Evolutionary conservation across 1,140 invertebrate genomes (phyloP).

Genomic region (Spodoptera frugiperda): DNA sequence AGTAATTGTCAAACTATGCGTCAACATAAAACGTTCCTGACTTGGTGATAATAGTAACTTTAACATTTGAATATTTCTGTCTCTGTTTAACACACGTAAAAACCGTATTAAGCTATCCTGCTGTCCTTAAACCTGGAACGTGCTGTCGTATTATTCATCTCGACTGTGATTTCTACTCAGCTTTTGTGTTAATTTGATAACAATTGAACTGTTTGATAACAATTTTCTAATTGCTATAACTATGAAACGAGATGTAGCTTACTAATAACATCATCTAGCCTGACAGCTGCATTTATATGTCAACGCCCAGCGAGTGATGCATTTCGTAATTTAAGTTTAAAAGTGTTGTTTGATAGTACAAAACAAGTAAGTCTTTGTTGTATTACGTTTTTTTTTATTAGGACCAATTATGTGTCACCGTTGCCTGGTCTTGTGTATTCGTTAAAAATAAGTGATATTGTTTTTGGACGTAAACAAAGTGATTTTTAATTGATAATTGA

Average conservation of each 20-base stretch:
- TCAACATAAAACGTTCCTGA: slow-evolving; percentile 13
- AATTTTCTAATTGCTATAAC: slow-evolving; percentile 50
- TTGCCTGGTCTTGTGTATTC: neutral
- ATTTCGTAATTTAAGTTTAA: slow-evolving; percentile 53
- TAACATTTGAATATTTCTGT: neutral
- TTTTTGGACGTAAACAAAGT: neutral
- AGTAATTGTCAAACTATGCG: slow-evolving; percentile 37
- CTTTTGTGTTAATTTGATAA: slow-evolving; percentile 53
- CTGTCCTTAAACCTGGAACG: slow-evolving; percentile 10
- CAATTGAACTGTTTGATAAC: slow-evolving; percentile 57
- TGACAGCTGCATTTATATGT: slow-evolving; percentile 52
- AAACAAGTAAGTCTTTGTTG: slow-evolving; percentile 48
- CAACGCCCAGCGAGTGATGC: slow-evolving; percentile 51
- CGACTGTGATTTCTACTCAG: slow-evolving; percentile 38
- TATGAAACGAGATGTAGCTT: slow-evolving; percentile 53
- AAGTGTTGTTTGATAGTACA: slow-evolving; percentile 41
- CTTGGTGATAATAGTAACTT: neutral
- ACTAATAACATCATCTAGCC: slow-evolving; percentile 36
- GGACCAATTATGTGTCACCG: slow-evolving; percentile 11
- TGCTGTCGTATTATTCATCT: slow-evolving; percentile 3
- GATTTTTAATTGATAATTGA: neutral
- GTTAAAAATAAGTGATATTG: neutral
- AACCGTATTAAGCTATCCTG: slow-evolving; percentile 3
- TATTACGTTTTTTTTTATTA: slow-evolving; percentile 28
- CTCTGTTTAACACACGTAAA: neutral